Conservation (phyloP, 2,797 vertebrate species). For the Eospalax fontanierii region DNA sequence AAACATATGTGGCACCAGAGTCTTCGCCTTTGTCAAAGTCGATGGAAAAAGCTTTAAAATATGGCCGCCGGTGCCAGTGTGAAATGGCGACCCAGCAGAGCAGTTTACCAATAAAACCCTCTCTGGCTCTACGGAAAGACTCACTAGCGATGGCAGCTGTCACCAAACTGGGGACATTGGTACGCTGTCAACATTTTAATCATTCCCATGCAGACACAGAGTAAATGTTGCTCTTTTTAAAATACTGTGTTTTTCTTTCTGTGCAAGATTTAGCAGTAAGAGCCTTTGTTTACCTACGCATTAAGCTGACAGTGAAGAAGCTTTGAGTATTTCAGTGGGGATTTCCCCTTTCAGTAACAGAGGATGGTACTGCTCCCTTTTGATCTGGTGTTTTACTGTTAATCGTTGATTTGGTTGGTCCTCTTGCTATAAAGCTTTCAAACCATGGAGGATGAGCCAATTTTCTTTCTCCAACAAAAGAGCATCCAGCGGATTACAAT, state of each 20-base stretch:
- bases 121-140: constrained; percentile 87
- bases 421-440: constrained; percentile 78
- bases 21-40: constrained; percentile 67
- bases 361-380: constrained; percentile 53
- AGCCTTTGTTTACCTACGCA: constrained; percentile 82
- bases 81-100: constrained; percentile 83
- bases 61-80: constrained; percentile 88
- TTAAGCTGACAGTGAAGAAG: constrained; percentile 72
- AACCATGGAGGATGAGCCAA: constrained; percentile 82
- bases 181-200: constrained; percentile 90
- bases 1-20: constrained; percentile 67
- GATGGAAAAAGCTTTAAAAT: constrained; percentile 81
- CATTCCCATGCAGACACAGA: constrained; percentile 80
- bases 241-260: neutral
- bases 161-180: constrained; percentile 88
- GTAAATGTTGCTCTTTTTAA: constrained; percentile 86
- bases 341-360: constrained; percentile 73
- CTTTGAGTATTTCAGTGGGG: constrained; percentile 67
- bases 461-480: constrained; percentile 84
- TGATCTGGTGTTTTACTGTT: constrained; percentile 78
- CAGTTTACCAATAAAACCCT: constrained; percentile 88
- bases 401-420: constrained; percentile 84
- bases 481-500: constrained; percentile 89
- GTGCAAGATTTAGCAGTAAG: constrained; percentile 71
- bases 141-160: constrained; percentile 92